Evolutionary conservation across 2,113 vertebrate species (phyloP).

Genomic region (Apteryx owenii): DNA sequence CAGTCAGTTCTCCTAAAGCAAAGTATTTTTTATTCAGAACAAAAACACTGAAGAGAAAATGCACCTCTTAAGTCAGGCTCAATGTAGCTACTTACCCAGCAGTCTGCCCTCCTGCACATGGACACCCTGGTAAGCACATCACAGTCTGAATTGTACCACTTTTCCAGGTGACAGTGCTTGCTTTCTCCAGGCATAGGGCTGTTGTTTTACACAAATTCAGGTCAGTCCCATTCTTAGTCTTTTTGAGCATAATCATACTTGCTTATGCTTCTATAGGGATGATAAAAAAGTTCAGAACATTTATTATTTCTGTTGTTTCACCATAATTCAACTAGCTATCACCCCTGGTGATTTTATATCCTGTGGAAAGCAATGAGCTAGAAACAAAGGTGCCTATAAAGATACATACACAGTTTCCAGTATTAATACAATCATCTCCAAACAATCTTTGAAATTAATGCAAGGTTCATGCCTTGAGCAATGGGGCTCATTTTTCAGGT

Average conservation of each 20-base stretch:
- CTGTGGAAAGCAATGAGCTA: neutral
- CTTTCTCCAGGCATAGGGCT: neutral
- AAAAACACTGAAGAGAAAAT: neutral
- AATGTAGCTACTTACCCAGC: neutral
- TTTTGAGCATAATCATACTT: neutral
- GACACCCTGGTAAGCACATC: neutral
- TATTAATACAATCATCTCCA: neutral
- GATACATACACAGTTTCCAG: neutral
- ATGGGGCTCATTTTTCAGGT: neutral
- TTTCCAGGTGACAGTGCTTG: neutral
- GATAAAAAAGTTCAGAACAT: neutral
- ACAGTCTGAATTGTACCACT: neutral
- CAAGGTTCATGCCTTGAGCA: neutral
- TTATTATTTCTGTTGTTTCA: neutral
- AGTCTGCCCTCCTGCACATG: neutral
- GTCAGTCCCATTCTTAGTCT: neutral
- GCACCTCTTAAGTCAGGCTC: neutral
- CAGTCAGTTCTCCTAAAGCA: neutral
- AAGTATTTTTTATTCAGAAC: neutral
- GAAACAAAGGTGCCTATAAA: neutral
- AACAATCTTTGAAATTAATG: no score
- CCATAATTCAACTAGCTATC: neutral
- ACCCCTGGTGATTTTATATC: neutral
- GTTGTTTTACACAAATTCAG: neutral
- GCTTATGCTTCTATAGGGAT: neutral